These are phyloP conservation scores for Trididemnum nubilum DNA, from an alignment of 23 tunicate genomes.

Conservation along the genomic window DNA sequence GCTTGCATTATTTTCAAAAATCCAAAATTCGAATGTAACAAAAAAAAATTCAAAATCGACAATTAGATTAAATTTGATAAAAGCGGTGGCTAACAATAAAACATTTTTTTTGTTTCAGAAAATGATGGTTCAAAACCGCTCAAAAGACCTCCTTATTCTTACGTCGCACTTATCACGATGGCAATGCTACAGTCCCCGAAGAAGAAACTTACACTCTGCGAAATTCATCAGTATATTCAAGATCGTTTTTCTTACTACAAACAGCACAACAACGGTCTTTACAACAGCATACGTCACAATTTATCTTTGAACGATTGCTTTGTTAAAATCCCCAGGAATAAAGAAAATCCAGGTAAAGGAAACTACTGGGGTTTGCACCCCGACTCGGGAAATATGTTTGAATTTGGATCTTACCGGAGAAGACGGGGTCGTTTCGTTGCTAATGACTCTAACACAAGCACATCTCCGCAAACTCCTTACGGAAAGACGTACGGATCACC, in stretches of 20 bases:
- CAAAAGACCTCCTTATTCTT: conserved; percentile 1
- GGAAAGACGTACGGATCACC: background rate
- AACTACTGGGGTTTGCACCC: background rate
- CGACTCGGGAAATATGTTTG: background rate
- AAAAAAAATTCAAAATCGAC: too few species aligned
- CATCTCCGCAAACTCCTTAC: background rate
- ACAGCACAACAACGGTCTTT: background rate
- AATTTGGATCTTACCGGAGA: background rate
- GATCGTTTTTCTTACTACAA: conserved; percentile 2
- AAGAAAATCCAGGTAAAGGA: background rate
- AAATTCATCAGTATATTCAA: background rate
- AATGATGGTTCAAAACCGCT: too few species aligned
- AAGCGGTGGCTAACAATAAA: too few species aligned
- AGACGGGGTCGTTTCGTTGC: background rate
- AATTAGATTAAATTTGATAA: too few species aligned
- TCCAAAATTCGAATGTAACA: too few species aligned
- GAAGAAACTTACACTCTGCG: background rate
- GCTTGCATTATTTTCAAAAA: too few species aligned
- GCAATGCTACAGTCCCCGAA: conserved; percentile 14
- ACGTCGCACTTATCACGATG: conserved; percentile 1
- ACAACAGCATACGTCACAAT: conserved; percentile 18
- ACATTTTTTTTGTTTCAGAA: too few species aligned
- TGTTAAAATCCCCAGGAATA: background rate
- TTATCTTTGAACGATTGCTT: conserved; percentile 15
- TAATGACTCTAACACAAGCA: background rate